These are phyloP conservation scores for Dicycla oo DNA, from an alignment of 2,888 invertebrate genomes.

Conservation along the genomic window DNA sequence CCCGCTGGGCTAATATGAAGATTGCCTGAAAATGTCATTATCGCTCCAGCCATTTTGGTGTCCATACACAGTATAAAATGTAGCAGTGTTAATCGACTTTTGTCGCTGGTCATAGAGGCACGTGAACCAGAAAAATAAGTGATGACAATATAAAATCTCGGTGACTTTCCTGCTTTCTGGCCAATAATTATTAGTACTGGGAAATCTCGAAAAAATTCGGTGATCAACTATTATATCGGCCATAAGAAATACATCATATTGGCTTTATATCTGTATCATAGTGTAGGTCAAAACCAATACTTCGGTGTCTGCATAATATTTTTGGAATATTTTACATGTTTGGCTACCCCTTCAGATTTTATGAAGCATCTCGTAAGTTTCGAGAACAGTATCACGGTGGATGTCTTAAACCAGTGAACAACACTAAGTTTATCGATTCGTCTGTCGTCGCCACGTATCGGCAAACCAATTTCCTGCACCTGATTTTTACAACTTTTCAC, in stretches of 20 bases:
- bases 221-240: not conserved
- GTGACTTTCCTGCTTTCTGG: not conserved
- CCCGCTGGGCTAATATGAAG: too few relatives aligned
- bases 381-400: constrained; percentile 27
- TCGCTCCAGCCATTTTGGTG: too few relatives aligned
- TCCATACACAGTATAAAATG: too few relatives aligned
- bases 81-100: too few relatives aligned
- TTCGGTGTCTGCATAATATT: constrained; percentile 1
- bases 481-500: constrained; percentile 57
- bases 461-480: constrained; percentile 60
- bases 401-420: constrained; percentile 46
- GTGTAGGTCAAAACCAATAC: not conserved
- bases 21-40: too few relatives aligned
- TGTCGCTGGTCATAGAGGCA: not conserved
- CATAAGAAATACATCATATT: not conserved
- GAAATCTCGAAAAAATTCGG: not conserved
- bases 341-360: constrained; percentile 26
- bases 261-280: not conserved
- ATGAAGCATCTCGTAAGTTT: constrained; percentile 39
- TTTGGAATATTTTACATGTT: constrained; percentile 32
- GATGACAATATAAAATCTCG: not conserved
- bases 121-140: not conserved
- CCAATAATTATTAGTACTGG: not conserved
- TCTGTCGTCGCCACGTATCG: constrained; percentile 51
- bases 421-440: constrained; percentile 56